Evolutionary conservation across 2,888 invertebrate species (phyloP), one percentile per base, ranked within the genome.

Genomic region (Caenorhabditis drosophilae): DNA sequence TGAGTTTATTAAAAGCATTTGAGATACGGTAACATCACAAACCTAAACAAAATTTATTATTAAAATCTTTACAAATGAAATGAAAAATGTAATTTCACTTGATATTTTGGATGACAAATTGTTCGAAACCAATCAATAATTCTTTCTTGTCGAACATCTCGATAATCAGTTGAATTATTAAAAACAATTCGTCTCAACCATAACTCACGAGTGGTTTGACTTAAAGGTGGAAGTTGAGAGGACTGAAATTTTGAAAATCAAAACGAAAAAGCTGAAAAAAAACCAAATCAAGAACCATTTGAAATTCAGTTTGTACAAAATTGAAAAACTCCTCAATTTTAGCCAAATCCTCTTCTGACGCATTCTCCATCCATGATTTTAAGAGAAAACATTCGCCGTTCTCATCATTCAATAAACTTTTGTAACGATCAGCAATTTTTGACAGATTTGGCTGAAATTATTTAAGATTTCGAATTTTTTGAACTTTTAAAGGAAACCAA

Each of bases 101-200:
- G 18, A 52, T 66, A 59, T 12, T 51, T 60, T 9, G 66, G 66
- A 48, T 55, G 42, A 25, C 51, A 66, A 0, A 60, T 55, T 0
- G 52, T 48, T 49, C 66, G 15, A 36, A 66, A 59, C 66, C 66
- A 66, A 41, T 66, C 59, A 20, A 66, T 59, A 1, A 46, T 56
- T 18, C 45, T 38, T 25, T 66, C 66, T n/a, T 66, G 51, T 20
- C 66, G 18, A 2, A 56, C 25, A 27, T 60, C 66, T 26, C 66
- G 48, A 31, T 59, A 52, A 49, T 60, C 57, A 9, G 42, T 52
- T 2, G 55, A 54, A 26, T 48, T 58, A 27, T 55, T 60, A 27
- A 66, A 20, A 6, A 66, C 52, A n/a, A 59, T 59, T 15, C 59
- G 18, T 34, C 66, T 34, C 7, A 66, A 36, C 66, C 66, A 66